A percentile compares a stretch with the other conserved stretches of the same genome.
phyloP scores from a whole-genome alignment of 2,888 invertebrate species.

The Rhingia rostrata region DNA sequence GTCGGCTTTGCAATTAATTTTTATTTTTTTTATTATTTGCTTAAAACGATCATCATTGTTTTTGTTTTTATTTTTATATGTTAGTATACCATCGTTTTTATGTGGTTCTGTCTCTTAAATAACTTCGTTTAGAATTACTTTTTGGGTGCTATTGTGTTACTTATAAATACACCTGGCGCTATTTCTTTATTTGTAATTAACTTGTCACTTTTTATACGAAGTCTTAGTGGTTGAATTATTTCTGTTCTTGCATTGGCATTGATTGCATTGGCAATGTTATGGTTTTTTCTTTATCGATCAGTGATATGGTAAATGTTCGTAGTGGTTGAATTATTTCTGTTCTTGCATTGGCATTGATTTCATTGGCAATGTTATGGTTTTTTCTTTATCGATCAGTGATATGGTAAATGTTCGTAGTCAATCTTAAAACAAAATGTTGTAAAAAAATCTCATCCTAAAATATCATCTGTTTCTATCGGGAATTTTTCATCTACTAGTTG shows the following conservation, averaged over 20 bases:
- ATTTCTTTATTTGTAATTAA: no score
- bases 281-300: neutral
- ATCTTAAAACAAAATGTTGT: neutral
- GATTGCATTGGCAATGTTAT: conserved; percentile 1
- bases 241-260: conserved; percentile 1
- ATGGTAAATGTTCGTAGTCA: neutral
- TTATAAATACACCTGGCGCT: no score
- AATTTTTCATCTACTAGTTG: neutral
- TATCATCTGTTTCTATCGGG: neutral
- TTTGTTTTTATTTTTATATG: neutral
- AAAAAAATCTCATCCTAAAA: neutral
- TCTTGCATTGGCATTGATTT: neutral
- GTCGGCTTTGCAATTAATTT: neutral
- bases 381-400: neutral
- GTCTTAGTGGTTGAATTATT: neutral
- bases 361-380: neutral
- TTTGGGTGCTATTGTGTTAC: no score
- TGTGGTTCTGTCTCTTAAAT: neutral
- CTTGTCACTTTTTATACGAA: no score
- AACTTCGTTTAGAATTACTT: neutral
- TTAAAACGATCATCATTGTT: neutral
- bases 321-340: neutral
- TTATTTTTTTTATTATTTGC: neutral
- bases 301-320: neutral
- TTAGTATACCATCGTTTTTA: neutral